Evolutionary conservation across 2,888 invertebrate species (phyloP), one percentile per base, ranked within the genome.

Genomic region (Toxonevra muliebris): DNA sequence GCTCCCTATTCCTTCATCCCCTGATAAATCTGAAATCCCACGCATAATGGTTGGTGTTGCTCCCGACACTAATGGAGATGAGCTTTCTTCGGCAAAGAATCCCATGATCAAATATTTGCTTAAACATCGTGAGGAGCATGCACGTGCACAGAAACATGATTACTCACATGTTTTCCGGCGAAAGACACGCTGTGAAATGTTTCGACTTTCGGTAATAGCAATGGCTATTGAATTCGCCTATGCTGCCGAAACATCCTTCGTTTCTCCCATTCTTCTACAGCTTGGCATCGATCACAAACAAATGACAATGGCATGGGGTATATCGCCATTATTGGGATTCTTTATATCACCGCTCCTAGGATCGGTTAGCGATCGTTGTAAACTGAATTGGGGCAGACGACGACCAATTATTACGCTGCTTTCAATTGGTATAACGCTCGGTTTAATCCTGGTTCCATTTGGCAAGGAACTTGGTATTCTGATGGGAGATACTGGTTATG

Each of bases 181-280:
- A 20, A 85, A 83, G 72, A 81, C 85, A 1, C 76, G 81, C 10
- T 77, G 82, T 17, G 85, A 85, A 67, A 74, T 85, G 63, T 79
- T 81, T 61, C 82, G 85, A 1, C 69, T 85, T 19, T 80, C 84
- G 8, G 79, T 82, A 30, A 82, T 85, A 19, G 82, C 85, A 11
- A 82, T 86, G 78, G 90, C 90, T 15, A 89, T 90, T 41, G 90
- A 90, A 77, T 88, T 90, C 73, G 89, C 90, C 55, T 90, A 90
- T 76, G 88, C 90, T 0, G 90, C 90, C 0, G 90, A 90, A 80
- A 90, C 90, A 1, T 90, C 90, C 1, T 90, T 90, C 75, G 90
- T 90, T 0, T 89, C 88, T 12, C 90, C 90, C 9, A 89, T 89
- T 55, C 83, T 90, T 7, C 84, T 90, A 2, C 87, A 88, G 75